Conservation (phyloP, 2,888 invertebrate genomes). For the Molorchus minor region DNA sequence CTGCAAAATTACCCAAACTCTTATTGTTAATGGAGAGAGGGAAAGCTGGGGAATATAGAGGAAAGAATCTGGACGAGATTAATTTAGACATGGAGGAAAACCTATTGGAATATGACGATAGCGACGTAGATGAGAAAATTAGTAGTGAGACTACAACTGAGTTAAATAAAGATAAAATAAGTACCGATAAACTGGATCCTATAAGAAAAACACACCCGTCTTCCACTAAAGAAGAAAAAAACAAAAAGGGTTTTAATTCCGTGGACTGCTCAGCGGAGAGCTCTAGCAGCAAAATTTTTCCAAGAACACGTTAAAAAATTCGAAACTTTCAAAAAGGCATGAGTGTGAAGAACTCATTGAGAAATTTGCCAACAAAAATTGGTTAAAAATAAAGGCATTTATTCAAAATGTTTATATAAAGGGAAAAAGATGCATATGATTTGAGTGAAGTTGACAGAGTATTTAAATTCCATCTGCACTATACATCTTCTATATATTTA, state of each 20-base stretch:
- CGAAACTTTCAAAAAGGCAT: not conserved
- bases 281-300: not conserved
- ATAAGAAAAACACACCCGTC: too few relatives aligned
- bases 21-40: constrained; percentile 4
- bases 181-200: too few relatives aligned
- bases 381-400: too few relatives aligned
- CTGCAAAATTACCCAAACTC: not conserved
- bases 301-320: not conserved
- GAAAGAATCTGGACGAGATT: not conserved
- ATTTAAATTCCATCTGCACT: too few relatives aligned
- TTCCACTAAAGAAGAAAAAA: not conserved
- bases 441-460: too few relatives aligned
- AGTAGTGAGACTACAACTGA: not conserved
- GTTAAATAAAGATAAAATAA: not conserved
- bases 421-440: too few relatives aligned
- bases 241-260: not conserved
- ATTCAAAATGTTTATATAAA: too few relatives aligned
- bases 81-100: constrained; percentile 6
- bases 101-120: not conserved
- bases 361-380: not conserved
- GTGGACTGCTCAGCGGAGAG: not conserved
- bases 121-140: not conserved
- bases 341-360: not conserved
- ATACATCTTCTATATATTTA: too few relatives aligned
- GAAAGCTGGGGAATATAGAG: not conserved